These are phyloP conservation scores for Acrocephalus arundinaceus DNA, from an alignment of 2,113 vertebrate genomes.

Conservation along the genomic window DNA sequence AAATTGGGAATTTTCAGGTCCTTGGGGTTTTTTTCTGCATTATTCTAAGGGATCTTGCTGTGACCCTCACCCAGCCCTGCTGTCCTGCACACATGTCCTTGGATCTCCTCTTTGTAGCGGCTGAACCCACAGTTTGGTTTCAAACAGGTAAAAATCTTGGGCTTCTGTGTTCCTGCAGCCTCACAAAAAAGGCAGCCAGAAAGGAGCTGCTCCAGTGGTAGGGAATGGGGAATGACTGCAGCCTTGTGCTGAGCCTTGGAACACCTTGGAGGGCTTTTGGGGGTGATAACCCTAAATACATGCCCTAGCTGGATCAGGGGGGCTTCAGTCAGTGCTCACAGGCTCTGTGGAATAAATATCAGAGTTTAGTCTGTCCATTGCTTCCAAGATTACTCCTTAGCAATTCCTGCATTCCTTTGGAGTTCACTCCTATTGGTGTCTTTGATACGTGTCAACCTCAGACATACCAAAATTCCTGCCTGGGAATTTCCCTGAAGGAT, in stretches of 20 bases:
- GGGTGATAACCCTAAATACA: not conserved
- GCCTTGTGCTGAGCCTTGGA: not conserved
- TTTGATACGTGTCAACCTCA: not conserved
- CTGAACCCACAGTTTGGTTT: not conserved
- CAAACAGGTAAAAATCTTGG: not conserved
- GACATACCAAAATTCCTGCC: not conserved
- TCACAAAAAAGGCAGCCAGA: not conserved
- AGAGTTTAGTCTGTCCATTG: not conserved
- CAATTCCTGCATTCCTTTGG: not conserved
- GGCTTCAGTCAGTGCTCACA: not conserved
- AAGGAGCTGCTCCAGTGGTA: not conserved
- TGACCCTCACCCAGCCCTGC: not conserved
- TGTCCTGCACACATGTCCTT: fast-evolving
- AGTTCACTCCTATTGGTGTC: not conserved
- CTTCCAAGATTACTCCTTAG: not conserved
- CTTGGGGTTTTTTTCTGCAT: not conserved
- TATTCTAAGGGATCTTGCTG: not conserved
- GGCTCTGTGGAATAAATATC: not conserved
- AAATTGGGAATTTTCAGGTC: not conserved
- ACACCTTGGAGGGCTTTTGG: not conserved
- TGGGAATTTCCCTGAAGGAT: not conserved
- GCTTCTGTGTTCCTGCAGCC: not conserved
- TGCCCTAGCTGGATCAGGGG: no score
- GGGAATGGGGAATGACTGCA: not conserved
- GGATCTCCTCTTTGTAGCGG: not conserved